A percentile compares a stretch with the other conserved stretches of the same genome.
These are phyloP conservation scores for Zaprionus inermis DNA, from an alignment of 1,140 invertebrate genomes.

Conservation along the genomic window DNA sequence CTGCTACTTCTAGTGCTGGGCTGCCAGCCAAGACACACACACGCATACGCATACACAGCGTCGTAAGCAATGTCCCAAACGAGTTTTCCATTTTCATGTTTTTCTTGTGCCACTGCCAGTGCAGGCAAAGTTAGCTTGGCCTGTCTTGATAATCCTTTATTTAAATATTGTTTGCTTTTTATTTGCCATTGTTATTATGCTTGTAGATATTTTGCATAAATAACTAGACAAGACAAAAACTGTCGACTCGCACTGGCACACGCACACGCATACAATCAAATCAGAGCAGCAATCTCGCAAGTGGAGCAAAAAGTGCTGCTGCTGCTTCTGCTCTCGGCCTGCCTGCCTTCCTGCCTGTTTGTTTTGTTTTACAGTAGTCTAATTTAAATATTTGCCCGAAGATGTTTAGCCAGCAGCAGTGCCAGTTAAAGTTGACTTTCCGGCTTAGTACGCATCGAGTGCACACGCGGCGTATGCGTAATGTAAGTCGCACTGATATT, in stretches of 20 bases:
- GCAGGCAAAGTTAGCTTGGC: conserved; percentile 45
- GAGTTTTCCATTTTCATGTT: conserved; percentile 43
- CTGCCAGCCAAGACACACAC: conserved; percentile 10
- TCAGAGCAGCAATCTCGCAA: conserved; percentile 48
- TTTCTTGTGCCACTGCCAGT: conserved; percentile 39
- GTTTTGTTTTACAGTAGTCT: conserved; percentile 19
- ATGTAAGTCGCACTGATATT: conserved; percentile 33
- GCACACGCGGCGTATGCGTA: conserved; percentile 30
- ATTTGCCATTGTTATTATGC: conserved; percentile 71
- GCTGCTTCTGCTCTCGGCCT: background rate
- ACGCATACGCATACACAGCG: background rate
- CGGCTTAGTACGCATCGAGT: conserved; percentile 10
- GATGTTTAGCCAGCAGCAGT: conserved; percentile 8
- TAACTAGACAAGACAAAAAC: conserved; percentile 65
- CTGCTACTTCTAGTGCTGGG: conserved; percentile 4
- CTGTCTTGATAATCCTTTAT: conserved; percentile 73
- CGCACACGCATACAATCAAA: conserved; percentile 42
- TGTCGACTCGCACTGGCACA: conserved; percentile 14
- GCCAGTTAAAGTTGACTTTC: conserved; percentile 50
- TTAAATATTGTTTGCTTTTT: conserved; percentile 76
- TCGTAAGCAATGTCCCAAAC: conserved; percentile 17
- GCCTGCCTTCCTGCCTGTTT: conserved; percentile 7
- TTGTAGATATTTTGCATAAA: conserved; percentile 76
- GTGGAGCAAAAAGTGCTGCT: conserved; percentile 37
- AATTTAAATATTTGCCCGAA: conserved; percentile 45